Base-by-base conservation (phyloP, 2,113 vertebrate genomes). In the Epinephelus lanceolatus region DNA sequence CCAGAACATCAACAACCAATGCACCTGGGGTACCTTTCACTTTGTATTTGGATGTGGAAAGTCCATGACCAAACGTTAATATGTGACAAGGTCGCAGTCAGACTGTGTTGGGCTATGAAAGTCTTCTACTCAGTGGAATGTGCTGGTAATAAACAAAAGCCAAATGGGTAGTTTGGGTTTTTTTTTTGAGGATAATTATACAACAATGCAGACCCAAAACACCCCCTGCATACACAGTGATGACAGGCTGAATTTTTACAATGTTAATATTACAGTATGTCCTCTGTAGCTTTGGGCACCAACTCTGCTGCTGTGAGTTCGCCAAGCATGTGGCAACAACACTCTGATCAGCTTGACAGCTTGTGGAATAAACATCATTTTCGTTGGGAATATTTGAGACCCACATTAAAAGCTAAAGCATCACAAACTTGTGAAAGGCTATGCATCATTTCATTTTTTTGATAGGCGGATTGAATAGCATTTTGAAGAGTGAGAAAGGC, bases 371-470 rank as follows among this genome's bases (percentile, higher is more conserved):
- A 80, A 80, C 6, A 70, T 70, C 0, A 69, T 62, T 72, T 60
- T 33, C 30, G 21, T n/a, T 23, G 33, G 30, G 33, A 70, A 62
- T 61, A 69, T 33, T 67, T 51, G 11, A 15, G 45, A 27, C 11
- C 18, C 18, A 47, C 21, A 52, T 60, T 60, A 70, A 23, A 75
- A 70, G 40, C 52, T 51, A 45, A 61, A 69, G 37, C 21, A 14
- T 62, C 56, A 56, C 37, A 66, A 37, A 52, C 4, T 30, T 77
- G 47, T 6, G 10, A 74, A 65, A 74, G 37, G 15, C 33, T 77
- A 72, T 76, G 27, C 61, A 69, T 72, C 73, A 60, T 81, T 73
- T 78, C 5, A 33, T 23, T 60, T 76, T 30, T 42, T 83, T 66
- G 56, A 71, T 65, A 68, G 13, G 6, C n/a, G 3, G 45, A 66